Evolutionary conservation across 2,888 invertebrate genomes (phyloP).

Genomic region (Linnaemya vulpina): DNA sequence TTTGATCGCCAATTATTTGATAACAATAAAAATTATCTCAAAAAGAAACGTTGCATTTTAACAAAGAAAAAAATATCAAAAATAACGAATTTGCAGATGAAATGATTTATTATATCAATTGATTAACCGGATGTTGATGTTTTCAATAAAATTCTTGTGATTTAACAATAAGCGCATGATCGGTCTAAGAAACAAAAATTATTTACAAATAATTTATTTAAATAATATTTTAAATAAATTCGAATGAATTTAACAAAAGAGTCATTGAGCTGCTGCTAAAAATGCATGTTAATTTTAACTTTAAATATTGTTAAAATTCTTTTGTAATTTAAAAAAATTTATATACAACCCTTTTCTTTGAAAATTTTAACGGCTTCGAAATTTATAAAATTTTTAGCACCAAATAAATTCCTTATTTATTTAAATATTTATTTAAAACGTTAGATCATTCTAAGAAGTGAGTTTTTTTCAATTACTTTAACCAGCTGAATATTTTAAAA

Average conservation of each 20-base stretch:
- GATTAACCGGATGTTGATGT: too few relatives aligned
- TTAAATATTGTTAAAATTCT: not conserved
- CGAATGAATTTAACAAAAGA: not conserved
- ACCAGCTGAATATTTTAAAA: conserved; percentile 5
- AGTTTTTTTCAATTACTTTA: too few relatives aligned
- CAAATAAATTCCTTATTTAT: not conserved
- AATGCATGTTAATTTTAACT: not conserved
- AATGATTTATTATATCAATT: too few relatives aligned
- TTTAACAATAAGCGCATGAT: too few relatives aligned
- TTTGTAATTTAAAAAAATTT: not conserved
- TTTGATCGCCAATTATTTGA: too few relatives aligned
- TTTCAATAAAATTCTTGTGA: too few relatives aligned
- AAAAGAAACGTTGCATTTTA: too few relatives aligned
- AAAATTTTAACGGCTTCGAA: not conserved
- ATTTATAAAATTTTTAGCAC: not conserved
- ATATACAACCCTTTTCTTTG: not conserved
- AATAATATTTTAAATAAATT: not conserved
- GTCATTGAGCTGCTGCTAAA: not conserved
- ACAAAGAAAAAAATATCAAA: too few relatives aligned
- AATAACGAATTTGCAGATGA: too few relatives aligned
- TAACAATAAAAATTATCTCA: too few relatives aligned
- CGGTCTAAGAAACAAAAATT: not conserved
- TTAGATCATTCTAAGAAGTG: not conserved
- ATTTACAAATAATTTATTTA: not conserved
- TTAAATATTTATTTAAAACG: not conserved